Conservation (phyloP, 2,797 vertebrate genomes). For the Cynopterus sphinx region DNA sequence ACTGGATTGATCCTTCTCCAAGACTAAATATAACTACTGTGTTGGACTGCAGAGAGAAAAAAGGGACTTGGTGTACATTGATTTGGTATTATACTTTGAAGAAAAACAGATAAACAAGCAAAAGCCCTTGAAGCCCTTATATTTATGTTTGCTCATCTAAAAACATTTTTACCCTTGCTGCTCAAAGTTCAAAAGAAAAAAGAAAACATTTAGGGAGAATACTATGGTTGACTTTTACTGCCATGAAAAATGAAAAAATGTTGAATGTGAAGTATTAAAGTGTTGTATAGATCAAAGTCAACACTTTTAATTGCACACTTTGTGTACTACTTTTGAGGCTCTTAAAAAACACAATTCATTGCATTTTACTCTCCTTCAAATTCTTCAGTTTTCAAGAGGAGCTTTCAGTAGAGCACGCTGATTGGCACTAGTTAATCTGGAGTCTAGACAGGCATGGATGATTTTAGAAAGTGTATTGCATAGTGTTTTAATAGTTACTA, state of each 20-base stretch:
- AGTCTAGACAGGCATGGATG: not conserved
- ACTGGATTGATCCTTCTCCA: not conserved
- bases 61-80: not conserved
- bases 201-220: not conserved
- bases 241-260: not conserved
- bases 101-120: not conserved
- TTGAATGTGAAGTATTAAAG: not conserved
- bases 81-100: not conserved
- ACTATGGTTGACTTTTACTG: not conserved
- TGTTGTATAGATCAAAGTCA: not conserved
- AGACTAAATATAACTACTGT: not conserved
- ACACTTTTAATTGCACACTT: not conserved
- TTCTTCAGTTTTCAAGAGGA: conserved; percentile 4
- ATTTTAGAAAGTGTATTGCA: not conserved
- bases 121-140: not conserved
- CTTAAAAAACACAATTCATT: not conserved
- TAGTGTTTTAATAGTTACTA: not conserved
- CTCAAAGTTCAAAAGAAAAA: not conserved
- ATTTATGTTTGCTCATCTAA: not conserved
- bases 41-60: not conserved
- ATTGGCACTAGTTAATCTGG: not conserved
- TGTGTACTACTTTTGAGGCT: not conserved
- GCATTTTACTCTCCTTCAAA: not conserved
- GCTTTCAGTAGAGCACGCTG: not conserved
- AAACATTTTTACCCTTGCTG: not conserved